Evolutionary conservation across 1,140 invertebrate genomes (phyloP), one percentile per base, ranked within the genome.

Genomic region (Achroia grisella): DNA sequence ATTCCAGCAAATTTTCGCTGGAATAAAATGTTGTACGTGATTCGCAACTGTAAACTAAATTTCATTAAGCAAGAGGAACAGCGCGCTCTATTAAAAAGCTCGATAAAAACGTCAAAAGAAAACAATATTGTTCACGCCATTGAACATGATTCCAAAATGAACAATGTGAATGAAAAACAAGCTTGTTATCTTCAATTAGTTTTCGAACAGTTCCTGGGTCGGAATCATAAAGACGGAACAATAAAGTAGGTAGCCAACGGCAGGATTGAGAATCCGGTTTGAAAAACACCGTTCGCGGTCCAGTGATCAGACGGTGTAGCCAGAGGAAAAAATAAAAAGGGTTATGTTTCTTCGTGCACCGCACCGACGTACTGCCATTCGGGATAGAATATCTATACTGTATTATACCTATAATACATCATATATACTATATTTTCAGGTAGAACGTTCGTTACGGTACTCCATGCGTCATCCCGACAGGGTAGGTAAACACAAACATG

Each of bases 141-240:
- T 47, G 55, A 41, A 43, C 50, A 29, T 52, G 46, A 66, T 61
- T 60, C 30, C 54, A 63, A 71, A 72, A 68, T 61, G 56, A 64
- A 65, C 57, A 62, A 69, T 23, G 48, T 49, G 46, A 55, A 52
- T 49, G 56, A 58, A 72, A 73, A 76, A 64, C 57, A 67, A 65
- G 56, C 54, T 70, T 71, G 70, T 77, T 82, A 71, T 73, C 62
- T 76, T 76, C 68, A 71, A 79, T 79, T 76, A 75, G 59, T 76
- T 77, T 72, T 56, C 62, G 60, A 69, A 71, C 64, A 60, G 58
- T 48, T 62, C 46, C 48, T 58, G 56, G 29, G 56, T 56, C 57
- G 60, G 68, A 63, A 62, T 68, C 63, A 65, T 76, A 71, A 71
- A 65, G 63, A 67, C 50, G 54, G 52, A 56, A 52, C 62, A 62